Evolutionary conservation across 2,888 invertebrate species (phyloP), one percentile per base, ranked within the genome.

Genomic region (Smittia sp.): DNA sequence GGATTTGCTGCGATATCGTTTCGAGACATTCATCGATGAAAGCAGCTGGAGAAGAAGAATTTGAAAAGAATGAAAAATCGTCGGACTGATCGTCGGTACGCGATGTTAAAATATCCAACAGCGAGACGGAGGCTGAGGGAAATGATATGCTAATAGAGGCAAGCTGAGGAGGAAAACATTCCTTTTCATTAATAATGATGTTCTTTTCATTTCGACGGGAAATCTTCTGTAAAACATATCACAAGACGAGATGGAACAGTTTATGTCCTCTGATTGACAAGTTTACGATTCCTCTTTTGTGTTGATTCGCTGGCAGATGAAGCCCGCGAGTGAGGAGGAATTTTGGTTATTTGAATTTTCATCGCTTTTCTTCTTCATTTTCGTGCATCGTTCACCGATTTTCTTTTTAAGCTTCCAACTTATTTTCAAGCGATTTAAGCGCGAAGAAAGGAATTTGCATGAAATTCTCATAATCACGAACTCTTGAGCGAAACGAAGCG

Each of bases 171-270:
- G 20, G 22, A 46, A 68, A 68, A 68, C 68, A 68, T 68, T 68
- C 24, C 27, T 68, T 68, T 68, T 68, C 68, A 68, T 68, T 68
- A 68, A 68, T 68, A 68, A 68, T 68, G 68, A 68, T 68, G 68
- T 68, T 68, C 68, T 67, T 67, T 67, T 67, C 66, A 13, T 38
- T 27, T 67, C 18, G 39, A 67, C 24, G 15, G 38, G 66, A 22
- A 25, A 25, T 62, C 46, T 46, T 46, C 46, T 63, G 66, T 67
- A 38, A 39, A 67, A 67, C 38, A 38, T 27, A 46, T 46, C 46
- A 58, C 18, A 22, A 58, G 22, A n/a, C 2, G 13, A 58, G 20
- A 58, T 2, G 22, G 18, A 58, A 18, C 20, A 68, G n/a, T 39
- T 39, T 39, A 68, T 18, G 20, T 38, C 24, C 20, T 18, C 24